Conservation (phyloP, 2,888 invertebrate species). For the Stratiomys singularior region DNA sequence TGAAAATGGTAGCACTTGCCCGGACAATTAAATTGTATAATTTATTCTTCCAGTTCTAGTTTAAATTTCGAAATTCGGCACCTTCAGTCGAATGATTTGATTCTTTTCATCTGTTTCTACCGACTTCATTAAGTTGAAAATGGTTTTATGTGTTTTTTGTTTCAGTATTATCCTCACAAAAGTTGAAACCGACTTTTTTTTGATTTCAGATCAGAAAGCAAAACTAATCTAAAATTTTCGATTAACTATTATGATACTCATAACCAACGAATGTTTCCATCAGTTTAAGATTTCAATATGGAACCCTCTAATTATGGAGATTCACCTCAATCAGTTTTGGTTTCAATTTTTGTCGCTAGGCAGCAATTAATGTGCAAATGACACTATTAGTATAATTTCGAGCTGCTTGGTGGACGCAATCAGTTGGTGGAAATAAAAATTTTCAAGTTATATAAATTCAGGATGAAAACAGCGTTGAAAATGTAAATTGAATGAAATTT, state of each 20-base stretch:
- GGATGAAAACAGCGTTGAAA: neutral
- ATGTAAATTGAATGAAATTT: slow-evolving; percentile 14
- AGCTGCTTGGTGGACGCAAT: neutral
- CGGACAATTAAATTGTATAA: neutral
- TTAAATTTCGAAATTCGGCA: slow-evolving; percentile 3
- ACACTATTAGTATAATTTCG: neutral
- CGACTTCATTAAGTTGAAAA: slow-evolving; percentile 32
- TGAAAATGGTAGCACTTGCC: too few species aligned
- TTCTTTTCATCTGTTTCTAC: slow-evolving; percentile 7
- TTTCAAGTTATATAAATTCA: neutral
- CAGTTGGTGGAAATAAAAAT: too few species aligned
- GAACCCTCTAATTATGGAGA: neutral
- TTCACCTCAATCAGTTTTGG: slow-evolving; percentile 19
- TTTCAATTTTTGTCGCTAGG: slow-evolving; percentile 14
- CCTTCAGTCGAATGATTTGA: slow-evolving; percentile 14
- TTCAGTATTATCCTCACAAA: neutral
- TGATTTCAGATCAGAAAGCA: neutral
- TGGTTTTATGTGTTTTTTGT: too few species aligned
- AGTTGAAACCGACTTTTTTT: neutral
- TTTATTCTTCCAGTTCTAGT: neutral
- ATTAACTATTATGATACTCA: slow-evolving; percentile 16
- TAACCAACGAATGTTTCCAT: neutral
- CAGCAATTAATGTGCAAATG: neutral
- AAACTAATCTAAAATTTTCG: slow-evolving; percentile 4
- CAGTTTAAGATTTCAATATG: neutral